Conservation (phyloP, 2,797 vertebrate species). For the Chelonia mydas region DNA sequence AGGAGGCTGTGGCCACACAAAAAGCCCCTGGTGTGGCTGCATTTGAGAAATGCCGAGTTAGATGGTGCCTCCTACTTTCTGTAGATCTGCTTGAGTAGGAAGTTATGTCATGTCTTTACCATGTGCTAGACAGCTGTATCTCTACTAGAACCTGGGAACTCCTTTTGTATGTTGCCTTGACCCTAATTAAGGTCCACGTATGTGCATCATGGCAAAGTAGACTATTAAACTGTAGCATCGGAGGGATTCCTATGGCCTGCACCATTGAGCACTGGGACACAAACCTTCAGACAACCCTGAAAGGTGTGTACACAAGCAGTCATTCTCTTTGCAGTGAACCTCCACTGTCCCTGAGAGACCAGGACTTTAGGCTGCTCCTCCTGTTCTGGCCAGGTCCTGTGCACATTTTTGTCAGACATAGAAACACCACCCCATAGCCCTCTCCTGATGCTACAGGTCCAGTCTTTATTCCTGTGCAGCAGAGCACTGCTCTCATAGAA, state of each 20-base stretch:
- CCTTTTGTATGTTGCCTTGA: neutral
- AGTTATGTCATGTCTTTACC: neutral
- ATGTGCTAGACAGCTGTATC: constrained; percentile 1
- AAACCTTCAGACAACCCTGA: neutral
- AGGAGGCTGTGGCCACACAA: too few relatives aligned
- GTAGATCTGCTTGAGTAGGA: constrained; percentile 20
- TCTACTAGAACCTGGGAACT: constrained; percentile 20
- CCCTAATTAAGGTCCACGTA: neutral
- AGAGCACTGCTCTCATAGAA: neutral
- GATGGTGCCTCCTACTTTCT: neutral
- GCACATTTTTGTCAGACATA: neutral
- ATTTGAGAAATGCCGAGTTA: too few relatives aligned
- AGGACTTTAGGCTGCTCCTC: neutral
- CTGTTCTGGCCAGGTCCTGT: neutral
- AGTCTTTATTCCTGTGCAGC: neutral
- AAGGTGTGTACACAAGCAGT: neutral
- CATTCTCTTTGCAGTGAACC: neutral
- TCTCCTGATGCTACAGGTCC: neutral
- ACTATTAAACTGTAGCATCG: neutral
- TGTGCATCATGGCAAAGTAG: neutral
- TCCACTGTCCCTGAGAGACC: neutral
- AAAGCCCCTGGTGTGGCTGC: too few relatives aligned
- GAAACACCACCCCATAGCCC: neutral
- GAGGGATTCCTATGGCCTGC: neutral
- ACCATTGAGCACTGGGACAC: neutral